Percentiles rank a stretch among this genome's conserved stretches.
Evolutionary conservation across 2,113 vertebrate genomes (phyloP).

Genomic region (Phocoena phocoena): DNA sequence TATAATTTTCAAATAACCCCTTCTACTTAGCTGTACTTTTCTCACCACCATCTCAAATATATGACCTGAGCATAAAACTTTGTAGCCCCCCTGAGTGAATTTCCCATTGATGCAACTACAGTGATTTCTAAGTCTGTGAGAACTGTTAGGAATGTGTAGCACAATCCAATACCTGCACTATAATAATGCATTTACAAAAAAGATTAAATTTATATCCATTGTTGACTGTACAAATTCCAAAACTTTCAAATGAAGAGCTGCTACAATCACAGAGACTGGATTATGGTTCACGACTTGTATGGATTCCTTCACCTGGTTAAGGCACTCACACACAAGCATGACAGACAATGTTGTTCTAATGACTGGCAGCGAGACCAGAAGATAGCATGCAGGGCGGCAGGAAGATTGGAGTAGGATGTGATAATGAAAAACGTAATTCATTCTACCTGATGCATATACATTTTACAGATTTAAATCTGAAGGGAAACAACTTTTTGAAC

Average conservation of each 20-base stretch:
- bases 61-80: neutral
- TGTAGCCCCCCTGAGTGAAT: neutral
- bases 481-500: conserved; percentile 18
- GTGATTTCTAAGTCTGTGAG: neutral
- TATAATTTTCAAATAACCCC: neutral
- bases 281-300: neutral
- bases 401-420: neutral
- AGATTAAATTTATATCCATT: neutral
- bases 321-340: neutral
- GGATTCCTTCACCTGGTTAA: neutral
- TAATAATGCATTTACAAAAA: neutral
- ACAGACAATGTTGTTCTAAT: neutral
- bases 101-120: neutral
- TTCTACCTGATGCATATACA: neutral
- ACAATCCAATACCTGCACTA: neutral
- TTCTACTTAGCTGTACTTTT: neutral
- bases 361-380: neutral
- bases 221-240: neutral
- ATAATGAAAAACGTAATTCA: neutral
- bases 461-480: neutral
- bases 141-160: neutral
- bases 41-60: neutral
- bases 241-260: neutral
- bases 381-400: neutral
- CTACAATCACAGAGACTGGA: neutral